Conservation (phyloP, 2,797 vertebrate genomes). For the Phalloptychus januarius region DNA sequence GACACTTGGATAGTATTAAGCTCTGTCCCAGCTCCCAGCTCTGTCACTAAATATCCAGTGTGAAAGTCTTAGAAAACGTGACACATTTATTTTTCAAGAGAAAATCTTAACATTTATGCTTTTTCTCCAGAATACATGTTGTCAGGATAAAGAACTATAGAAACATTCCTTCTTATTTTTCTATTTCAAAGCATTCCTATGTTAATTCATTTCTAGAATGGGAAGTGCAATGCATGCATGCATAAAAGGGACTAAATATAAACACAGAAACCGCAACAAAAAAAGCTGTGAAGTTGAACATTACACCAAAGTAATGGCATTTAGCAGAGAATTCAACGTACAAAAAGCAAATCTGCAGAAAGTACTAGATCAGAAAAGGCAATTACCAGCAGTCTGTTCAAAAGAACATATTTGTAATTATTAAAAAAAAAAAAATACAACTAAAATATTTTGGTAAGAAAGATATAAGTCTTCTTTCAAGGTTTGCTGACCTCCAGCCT, state of each 20-base stretch:
- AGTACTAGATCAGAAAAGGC: not conserved
- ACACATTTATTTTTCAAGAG: not conserved
- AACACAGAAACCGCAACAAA: not conserved
- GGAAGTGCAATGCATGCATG: not conserved
- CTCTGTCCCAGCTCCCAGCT: not conserved
- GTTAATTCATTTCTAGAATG: not conserved
- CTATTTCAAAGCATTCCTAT: not conserved
- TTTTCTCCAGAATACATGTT: not conserved
- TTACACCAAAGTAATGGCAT: not conserved
- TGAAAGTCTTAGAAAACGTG: not conserved
- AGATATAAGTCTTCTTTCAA: not conserved
- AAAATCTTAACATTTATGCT: not conserved
- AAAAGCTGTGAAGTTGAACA: not conserved
- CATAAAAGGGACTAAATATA: not conserved
- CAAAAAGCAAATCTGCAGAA: not conserved
- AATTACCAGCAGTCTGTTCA: not conserved
- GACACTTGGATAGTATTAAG: not conserved
- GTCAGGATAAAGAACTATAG: not conserved
- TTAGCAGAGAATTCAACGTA: not conserved
- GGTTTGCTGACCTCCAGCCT: slow-evolving; percentile 84
- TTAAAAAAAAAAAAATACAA: not conserved
- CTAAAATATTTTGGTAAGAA: not conserved
- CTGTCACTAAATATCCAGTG: not conserved
- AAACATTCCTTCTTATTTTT: not conserved
- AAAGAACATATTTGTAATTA: not conserved